phyloP scores from a whole-genome alignment of 2,113 vertebrate species.

The Morphnarchus princeps region DNA sequence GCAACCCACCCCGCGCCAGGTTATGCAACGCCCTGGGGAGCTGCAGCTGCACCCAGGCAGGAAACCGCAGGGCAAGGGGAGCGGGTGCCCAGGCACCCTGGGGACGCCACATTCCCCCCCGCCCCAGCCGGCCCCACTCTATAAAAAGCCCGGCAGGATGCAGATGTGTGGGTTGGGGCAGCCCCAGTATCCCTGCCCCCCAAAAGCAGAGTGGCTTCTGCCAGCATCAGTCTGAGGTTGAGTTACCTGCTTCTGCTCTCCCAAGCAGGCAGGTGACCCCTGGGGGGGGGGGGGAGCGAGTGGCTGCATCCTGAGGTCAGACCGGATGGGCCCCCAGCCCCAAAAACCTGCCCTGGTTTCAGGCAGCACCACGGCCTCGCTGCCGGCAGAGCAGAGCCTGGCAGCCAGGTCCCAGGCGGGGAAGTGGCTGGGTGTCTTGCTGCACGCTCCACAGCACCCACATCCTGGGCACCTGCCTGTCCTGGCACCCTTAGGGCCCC shows the following conservation, averaged over 20 bases:
- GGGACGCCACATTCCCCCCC: neutral
- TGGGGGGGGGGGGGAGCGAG: too few relatives aligned
- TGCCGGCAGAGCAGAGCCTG: neutral
- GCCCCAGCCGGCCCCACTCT: neutral
- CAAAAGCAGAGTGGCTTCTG: neutral
- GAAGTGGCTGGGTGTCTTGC: too few relatives aligned
- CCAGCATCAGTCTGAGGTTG: neutral
- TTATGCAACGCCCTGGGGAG: neutral
- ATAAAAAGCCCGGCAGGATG: slow-evolving; percentile 8
- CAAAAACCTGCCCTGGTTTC: neutral
- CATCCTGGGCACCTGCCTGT: too few relatives aligned
- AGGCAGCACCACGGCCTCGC: too few relatives aligned
- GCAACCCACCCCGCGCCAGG: neutral
- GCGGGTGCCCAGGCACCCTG: neutral
- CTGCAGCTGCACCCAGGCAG: neutral
- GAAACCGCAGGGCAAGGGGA: neutral
- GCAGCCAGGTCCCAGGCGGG: neutral
- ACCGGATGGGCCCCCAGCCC: neutral
- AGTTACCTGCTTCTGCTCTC: neutral
- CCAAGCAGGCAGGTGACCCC: too few relatives aligned
- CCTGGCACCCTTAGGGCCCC: neutral
- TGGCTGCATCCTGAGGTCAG: too few relatives aligned
- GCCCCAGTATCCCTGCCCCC: neutral
- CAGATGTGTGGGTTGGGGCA: neutral
- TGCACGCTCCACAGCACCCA: neutral